Conservation (phyloP, 2,888 invertebrate species). For the Alloplasta piceator region DNA sequence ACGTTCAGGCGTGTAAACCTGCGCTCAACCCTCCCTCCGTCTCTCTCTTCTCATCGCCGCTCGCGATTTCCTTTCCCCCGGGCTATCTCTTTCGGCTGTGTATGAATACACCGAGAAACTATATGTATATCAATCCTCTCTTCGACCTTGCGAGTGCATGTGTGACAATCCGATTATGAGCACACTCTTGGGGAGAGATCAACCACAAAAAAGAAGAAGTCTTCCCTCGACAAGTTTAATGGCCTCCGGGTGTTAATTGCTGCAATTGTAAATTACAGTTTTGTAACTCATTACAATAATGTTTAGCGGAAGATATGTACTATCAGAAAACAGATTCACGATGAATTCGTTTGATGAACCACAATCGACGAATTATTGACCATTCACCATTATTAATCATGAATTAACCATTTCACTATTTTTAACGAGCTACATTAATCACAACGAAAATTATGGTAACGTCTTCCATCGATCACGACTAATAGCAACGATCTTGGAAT, state of each 20-base stretch:
- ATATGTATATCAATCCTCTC: conserved; percentile 13
- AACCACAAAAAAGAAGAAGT: background rate
- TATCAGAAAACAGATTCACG: too few species aligned
- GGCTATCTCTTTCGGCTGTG: conserved; percentile 39
- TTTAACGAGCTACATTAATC: too few species aligned
- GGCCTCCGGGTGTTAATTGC: background rate
- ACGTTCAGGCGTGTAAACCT: conserved; percentile 78
- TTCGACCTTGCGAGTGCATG: background rate
- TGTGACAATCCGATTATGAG: background rate
- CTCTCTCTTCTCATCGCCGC: conserved; percentile 28
- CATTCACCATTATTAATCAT: too few species aligned
- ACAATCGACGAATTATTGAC: too few species aligned
- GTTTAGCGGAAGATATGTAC: too few species aligned
- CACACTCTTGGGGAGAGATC: background rate
- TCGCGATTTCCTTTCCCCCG: conserved; percentile 44
- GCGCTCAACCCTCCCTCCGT: conserved; percentile 66
- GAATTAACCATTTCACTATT: too few species aligned
- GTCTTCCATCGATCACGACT: too few species aligned
- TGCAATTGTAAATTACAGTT: too few species aligned
- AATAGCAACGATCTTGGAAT: too few species aligned
- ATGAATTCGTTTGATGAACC: too few species aligned
- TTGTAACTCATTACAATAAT: too few species aligned
- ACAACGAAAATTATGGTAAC: too few species aligned
- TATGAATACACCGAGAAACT: conserved; percentile 19
- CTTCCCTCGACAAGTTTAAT: background rate